A percentile compares a stretch with the other conserved stretches of the same genome.
Evolutionary conservation across 2,888 invertebrate species (phyloP).

Genomic region (Epinotia ramella): DNA sequence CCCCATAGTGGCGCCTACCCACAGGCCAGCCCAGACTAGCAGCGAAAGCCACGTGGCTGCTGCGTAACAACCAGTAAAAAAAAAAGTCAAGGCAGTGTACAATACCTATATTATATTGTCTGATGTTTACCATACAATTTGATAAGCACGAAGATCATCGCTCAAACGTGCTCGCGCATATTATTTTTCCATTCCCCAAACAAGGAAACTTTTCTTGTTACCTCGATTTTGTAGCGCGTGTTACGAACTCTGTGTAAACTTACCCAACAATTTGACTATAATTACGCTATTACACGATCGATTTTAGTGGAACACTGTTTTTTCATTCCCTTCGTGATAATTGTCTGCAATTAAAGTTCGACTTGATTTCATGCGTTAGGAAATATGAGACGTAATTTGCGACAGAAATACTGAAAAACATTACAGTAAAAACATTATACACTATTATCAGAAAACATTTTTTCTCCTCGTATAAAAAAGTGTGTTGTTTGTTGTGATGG

Average conservation of each 20-base stretch:
- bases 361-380: not conserved
- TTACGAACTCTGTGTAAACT: constrained; percentile 19
- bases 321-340: constrained; percentile 8
- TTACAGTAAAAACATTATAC: too few relatives aligned
- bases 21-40: too few relatives aligned
- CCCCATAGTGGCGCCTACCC: too few relatives aligned
- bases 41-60: too few relatives aligned
- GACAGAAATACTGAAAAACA: not conserved
- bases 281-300: constrained; percentile 39
- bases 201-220: constrained; percentile 41
- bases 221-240: constrained; percentile 28
- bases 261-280: constrained; percentile 35
- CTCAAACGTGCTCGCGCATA: constrained; percentile 10
- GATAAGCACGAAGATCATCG: not conserved
- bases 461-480: too few relatives aligned
- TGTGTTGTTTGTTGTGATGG: too few relatives aligned
- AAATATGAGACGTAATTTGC: not conserved
- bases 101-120: not conserved
- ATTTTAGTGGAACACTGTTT: constrained; percentile 20
- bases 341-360: not conserved
- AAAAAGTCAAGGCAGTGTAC: not conserved
- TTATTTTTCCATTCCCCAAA: constrained; percentile 30
- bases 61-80: too few relatives aligned
- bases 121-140: not conserved
- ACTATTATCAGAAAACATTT: too few relatives aligned